Evolutionary conservation across 2,888 invertebrate genomes (phyloP).

Genomic region (Spodoptera exigua): DNA sequence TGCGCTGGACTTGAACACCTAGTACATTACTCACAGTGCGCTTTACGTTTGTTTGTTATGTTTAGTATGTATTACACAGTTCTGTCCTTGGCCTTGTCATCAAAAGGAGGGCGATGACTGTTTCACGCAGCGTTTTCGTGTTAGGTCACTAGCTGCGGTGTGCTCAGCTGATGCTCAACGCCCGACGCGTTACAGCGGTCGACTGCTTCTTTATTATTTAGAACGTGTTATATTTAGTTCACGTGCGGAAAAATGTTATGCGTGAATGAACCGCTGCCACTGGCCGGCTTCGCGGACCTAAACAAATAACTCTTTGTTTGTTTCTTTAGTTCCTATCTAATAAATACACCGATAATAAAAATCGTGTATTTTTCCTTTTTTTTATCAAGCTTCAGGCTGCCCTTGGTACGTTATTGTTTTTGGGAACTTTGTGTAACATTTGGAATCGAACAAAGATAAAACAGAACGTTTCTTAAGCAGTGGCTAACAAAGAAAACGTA

Average conservation of each 20-base stretch:
- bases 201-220: slow-evolving; percentile 38
- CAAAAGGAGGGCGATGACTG: slow-evolving; percentile 51
- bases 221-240: slow-evolving; percentile 46
- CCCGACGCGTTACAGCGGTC: slow-evolving; percentile 11
- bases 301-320: slow-evolving; percentile 1
- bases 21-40: slow-evolving; percentile 30
- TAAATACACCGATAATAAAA: neutral
- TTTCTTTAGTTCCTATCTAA: slow-evolving; percentile 1
- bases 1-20: slow-evolving; percentile 14
- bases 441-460: slow-evolving; percentile 22
- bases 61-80: slow-evolving; percentile 35
- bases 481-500: slow-evolving; percentile 34
- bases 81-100: slow-evolving; percentile 48
- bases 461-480: slow-evolving; percentile 5
- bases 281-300: neutral
- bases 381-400: slow-evolving; percentile 1
- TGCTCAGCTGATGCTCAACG: slow-evolving; percentile 37
- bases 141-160: slow-evolving; percentile 34
- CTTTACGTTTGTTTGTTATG: slow-evolving; percentile 18
- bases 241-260: slow-evolving; percentile 31
- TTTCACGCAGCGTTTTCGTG: slow-evolving; percentile 49
- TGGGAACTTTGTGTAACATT: slow-evolving; percentile 21
- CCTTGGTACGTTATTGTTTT: slow-evolving; percentile 10
- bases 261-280: slow-evolving; percentile 31
- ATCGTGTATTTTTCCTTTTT: neutral